Percentiles rank a stretch among this genome's conserved stretches.
phyloP scores from a whole-genome alignment of 2,888 invertebrate genomes.

The Anthophora plumipes region DNA sequence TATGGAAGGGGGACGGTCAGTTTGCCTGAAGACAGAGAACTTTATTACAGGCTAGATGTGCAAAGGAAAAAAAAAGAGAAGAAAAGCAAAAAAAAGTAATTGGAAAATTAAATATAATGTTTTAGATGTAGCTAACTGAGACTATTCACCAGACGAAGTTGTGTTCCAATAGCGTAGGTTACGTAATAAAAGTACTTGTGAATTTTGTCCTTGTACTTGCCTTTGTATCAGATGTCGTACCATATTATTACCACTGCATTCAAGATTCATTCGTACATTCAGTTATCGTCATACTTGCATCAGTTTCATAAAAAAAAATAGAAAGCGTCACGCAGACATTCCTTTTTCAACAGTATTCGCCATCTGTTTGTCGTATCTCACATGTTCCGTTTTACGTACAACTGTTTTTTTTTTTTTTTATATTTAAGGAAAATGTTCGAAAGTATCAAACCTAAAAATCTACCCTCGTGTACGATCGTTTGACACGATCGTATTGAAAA shows the following conservation, averaged over 20 bases:
- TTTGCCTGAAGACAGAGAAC: conserved; percentile 27
- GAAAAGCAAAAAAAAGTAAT: not conserved
- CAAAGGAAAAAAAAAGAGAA: conserved; percentile 8
- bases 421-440: conserved; percentile 12
- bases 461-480: not conserved
- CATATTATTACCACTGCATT: conserved; percentile 18
- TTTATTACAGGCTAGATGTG: conserved; percentile 18
- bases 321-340: conserved; percentile 38
- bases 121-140: conserved; percentile 78
- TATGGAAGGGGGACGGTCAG: conserved; percentile 19
- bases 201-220: conserved; percentile 58
- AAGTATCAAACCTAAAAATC: not conserved
- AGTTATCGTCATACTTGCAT: not conserved
- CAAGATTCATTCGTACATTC: conserved; percentile 24
- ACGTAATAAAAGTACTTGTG: conserved; percentile 72
- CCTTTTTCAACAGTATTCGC: conserved; percentile 29
- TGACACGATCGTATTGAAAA: no score
- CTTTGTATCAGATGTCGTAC: conserved; percentile 42
- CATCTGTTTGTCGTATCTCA: conserved; percentile 12
- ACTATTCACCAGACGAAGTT: conserved; percentile 82
- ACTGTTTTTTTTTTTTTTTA: no score
- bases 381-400: conserved; percentile 11
- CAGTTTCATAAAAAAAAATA: conserved; percentile 9
- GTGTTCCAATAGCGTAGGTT: conserved; percentile 81
- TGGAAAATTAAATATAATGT: conserved; percentile 59